Conservation (phyloP, 2,888 invertebrate species). For the Yponomeuta sedellus region DNA sequence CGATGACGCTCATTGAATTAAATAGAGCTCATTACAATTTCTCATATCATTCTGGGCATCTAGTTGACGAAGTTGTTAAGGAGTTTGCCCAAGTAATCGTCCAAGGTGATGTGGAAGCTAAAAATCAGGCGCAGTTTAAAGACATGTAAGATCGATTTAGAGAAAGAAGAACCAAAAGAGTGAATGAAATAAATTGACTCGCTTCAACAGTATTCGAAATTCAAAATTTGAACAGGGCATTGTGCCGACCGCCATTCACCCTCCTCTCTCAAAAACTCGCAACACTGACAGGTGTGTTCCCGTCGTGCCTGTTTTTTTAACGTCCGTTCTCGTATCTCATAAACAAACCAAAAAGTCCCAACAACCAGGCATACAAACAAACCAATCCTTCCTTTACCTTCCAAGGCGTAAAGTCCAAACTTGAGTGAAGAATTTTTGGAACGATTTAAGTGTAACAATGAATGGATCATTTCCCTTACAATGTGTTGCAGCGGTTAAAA, state of each 20-base stretch:
- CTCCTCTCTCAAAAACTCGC: conserved; percentile 72
- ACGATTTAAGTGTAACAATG: conserved; percentile 63
- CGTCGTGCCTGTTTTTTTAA: conserved; percentile 74
- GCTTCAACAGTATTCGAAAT: conserved; percentile 27
- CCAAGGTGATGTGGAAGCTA: neutral
- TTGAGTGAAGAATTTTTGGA: conserved; percentile 28
- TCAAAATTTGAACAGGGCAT: conserved; percentile 52
- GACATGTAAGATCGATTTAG: neutral
- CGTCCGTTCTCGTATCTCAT: conserved; percentile 59
- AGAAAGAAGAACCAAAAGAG: neutral
- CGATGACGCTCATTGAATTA: conserved; percentile 15
- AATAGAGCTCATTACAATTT: conserved; percentile 5
- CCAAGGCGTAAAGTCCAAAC: conserved; percentile 29
- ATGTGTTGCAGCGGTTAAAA: conserved; percentile 66
- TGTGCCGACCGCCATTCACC: conserved; percentile 60
- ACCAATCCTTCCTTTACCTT: neutral
- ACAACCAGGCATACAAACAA: conserved; percentile 21
- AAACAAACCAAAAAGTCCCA: conserved; percentile 34
- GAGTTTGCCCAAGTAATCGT: neutral
- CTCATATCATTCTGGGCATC: neutral
- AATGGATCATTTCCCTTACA: conserved; percentile 72
- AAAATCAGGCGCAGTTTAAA: neutral
- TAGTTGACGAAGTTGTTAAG: neutral
- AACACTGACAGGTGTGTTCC: conserved; percentile 76
- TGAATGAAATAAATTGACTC: neutral